Conservation (phyloP, 1,140 invertebrate genomes). For the Bradysia coprophila region DNA sequence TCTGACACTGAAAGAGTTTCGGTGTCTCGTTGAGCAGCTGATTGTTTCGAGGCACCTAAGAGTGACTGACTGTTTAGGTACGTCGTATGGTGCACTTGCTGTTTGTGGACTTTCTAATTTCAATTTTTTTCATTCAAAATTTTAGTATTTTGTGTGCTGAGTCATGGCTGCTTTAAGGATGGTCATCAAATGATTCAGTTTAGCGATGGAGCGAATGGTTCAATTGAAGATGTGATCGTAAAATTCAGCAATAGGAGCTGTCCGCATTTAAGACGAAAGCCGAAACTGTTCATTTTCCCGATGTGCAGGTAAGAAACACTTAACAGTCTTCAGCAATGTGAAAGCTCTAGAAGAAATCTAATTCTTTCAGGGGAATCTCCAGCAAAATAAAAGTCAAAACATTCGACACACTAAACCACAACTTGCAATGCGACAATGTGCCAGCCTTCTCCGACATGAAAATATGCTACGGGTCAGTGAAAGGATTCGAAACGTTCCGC, state of each 20-base stretch:
- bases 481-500: conserved; percentile 42
- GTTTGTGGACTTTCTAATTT: conserved; percentile 19
- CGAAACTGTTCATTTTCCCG: conserved; percentile 66
- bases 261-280: conserved; percentile 36
- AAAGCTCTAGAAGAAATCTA: no score
- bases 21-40: no score
- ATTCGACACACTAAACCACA: no score
- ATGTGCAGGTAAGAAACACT: conserved; percentile 48
- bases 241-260: conserved; percentile 40
- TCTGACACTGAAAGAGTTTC: conserved; percentile 19
- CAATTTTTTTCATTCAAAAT: conserved; percentile 26
- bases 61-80: no score
- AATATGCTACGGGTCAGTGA: conserved; percentile 42
- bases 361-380: no score
- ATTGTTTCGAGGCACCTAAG: no score
- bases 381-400: no score
- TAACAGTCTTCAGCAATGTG: no score
- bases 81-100: conserved; percentile 17
- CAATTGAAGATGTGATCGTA: conserved; percentile 28
- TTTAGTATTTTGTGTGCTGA: conserved; percentile 34
- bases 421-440: no score
- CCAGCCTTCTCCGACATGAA: conserved; percentile 40
- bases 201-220: conserved; percentile 25
- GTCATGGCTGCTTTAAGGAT: conserved; percentile 28
- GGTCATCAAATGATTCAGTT: conserved; percentile 20